These are phyloP conservation scores for Egretta garzetta DNA, from an alignment of 2,113 vertebrate species.

Conservation along the genomic window DNA sequence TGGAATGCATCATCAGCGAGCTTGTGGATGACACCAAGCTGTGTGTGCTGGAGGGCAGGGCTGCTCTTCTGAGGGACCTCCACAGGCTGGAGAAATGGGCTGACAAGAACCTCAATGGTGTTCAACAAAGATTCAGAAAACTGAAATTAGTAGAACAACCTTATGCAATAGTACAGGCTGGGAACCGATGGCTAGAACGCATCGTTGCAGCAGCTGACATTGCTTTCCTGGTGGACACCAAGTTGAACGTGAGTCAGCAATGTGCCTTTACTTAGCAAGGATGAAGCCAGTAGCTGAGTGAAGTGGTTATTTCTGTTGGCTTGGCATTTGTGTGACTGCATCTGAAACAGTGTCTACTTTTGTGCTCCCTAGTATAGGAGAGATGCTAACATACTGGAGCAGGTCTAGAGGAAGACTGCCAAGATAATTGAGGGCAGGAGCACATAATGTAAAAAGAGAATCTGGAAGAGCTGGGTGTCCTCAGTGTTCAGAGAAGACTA, in stretches of 20 bases:
- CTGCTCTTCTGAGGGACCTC: not conserved
- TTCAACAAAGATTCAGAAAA: not conserved
- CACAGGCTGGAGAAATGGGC: not conserved
- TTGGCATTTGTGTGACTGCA: not conserved
- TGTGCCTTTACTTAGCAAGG: not conserved
- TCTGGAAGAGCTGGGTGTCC: not conserved
- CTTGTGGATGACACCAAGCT: not conserved
- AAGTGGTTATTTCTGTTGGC: not conserved
- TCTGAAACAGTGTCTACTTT: not conserved
- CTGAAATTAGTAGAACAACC: not conserved
- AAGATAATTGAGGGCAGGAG: not conserved
- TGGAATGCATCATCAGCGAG: not conserved
- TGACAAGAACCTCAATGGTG: fast-evolving
- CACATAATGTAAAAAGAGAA: not conserved
- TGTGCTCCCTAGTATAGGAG: not conserved
- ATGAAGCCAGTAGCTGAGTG: not conserved
- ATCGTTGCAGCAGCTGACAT: fast-evolving
- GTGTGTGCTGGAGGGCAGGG: not conserved
- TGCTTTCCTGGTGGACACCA: not conserved
- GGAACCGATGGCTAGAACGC: fast-evolving
- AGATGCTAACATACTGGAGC: not conserved
- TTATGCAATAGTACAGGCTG: fast-evolving
- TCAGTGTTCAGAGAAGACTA: not conserved
- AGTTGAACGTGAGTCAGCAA: not conserved
- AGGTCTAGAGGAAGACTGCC: not conserved